Evolutionary conservation across 2,888 invertebrate species (phyloP), one percentile per base, ranked within the genome.

Genomic region (Melinaea marsaeus): DNA sequence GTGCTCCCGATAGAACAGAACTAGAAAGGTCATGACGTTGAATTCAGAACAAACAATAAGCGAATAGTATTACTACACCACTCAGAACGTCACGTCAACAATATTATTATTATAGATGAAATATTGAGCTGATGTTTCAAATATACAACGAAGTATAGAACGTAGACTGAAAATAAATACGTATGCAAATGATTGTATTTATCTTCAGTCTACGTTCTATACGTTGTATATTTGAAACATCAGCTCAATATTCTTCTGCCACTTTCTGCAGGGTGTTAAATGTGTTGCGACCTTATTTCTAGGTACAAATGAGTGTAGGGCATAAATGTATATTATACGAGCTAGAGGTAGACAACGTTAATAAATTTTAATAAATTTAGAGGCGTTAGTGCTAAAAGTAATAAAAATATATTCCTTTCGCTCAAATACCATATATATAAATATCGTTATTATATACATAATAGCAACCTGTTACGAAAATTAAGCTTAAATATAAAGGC

Each of bases 91-190:
- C 22, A 22, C 22, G 22, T 22, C 22, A 22, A 22, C 22, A 22
- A 22, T 22, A 22, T 22, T 22, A 22, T 22, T 22, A 22, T 22
- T 22, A 22, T 22, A 22, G 22, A 22, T 22, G 22, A 22, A 22
- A 22, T 22, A 22, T 11, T 42, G 9, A 6, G 9, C 42, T 42
- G 9, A 2, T 9, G 11, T 42, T 37, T 42, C 11, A 42, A 9
- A 42, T 42, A 11, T 37, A 37, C 37, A 37, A 37, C 37, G 4
- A 11, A 9, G 42, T 51, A 51, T 11, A n/a, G 32, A 32, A 51
- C 32, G 51, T 51, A 51, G 32, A 51, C 22, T 51, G 51, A 51
- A 51, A 32, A 51, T 51, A 51, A 51, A 51, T 32, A 51, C 32
- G n/a, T n/a, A n/a, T n/a, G n/a, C n/a, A n/a, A n/a, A n/a, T n/a